Percentiles rank a stretch among this genome's conserved stretches.
Evolutionary conservation across 2,113 vertebrate species (phyloP).

Genomic region (Capreolus pygargus): DNA sequence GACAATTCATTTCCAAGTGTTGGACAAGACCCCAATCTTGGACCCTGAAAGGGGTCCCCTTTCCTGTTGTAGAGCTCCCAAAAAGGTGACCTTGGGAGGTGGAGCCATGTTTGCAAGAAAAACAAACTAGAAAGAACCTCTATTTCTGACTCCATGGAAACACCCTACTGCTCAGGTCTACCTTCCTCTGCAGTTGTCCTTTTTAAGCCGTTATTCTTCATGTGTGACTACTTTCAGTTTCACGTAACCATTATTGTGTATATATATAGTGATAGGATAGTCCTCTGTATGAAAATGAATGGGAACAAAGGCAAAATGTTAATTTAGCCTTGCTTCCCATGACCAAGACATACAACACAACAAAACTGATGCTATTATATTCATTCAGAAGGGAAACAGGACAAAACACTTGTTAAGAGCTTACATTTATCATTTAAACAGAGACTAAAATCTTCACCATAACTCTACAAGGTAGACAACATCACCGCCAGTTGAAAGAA

Average conservation of each 20-base stretch:
- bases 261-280: not conserved
- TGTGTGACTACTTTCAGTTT: not conserved
- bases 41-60: not conserved
- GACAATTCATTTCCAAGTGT: not conserved
- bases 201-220: not conserved
- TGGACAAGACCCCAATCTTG: not conserved
- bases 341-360: not conserved
- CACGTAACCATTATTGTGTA: not conserved
- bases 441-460: not conserved
- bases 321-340: not conserved
- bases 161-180: too few relatives aligned
- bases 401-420: not conserved
- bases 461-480: not conserved
- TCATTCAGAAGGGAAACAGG: not conserved
- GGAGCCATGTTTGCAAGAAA: not conserved
- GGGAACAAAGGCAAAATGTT: not conserved
- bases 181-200: not conserved
- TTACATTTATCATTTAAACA: not conserved
- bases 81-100: not conserved
- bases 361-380: not conserved
- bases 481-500: not conserved
- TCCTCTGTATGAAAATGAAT: not conserved
- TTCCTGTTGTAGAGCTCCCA: not conserved
- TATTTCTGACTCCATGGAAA: not conserved
- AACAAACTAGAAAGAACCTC: not conserved